phyloP scores from a whole-genome alignment of 1,140 invertebrate genomes.

The Vanessa atalanta region DNA sequence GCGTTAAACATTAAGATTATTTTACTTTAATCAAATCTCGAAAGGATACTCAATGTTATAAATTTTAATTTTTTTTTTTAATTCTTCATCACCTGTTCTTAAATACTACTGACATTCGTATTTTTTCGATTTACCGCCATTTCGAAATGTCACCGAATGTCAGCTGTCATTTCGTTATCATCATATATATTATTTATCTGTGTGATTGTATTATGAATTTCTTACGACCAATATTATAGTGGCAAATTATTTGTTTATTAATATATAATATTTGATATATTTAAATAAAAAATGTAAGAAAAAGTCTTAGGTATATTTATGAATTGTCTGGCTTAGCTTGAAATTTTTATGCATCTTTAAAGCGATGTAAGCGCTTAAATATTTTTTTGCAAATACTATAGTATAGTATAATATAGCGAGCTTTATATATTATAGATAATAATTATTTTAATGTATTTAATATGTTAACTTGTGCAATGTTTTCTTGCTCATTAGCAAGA shows the following conservation, averaged over 20 bases:
- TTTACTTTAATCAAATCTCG: constrained; percentile 22
- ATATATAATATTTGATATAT: too few relatives aligned
- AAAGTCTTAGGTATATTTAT: too few relatives aligned
- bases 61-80: constrained; percentile 39
- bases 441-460: neutral
- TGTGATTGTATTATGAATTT: constrained; percentile 5
- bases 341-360: too few relatives aligned
- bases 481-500: constrained; percentile 2
- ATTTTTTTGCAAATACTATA: too few relatives aligned
- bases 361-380: too few relatives aligned
- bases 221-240: neutral
- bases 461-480: constrained; percentile 3
- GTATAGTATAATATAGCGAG: too few relatives aligned
- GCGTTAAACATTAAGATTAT: constrained; percentile 4
- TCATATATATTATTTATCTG: constrained; percentile 16
- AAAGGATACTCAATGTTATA: constrained; percentile 33
- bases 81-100: constrained; percentile 45
- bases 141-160: constrained; percentile 31
- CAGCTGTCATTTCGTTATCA: constrained; percentile 31
- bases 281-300: too few relatives aligned
- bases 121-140: constrained; percentile 36
- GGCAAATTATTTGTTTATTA: neutral
- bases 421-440: neutral
- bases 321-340: too few relatives aligned
- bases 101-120: constrained; percentile 34